Base-by-base conservation (phyloP, 2,113 vertebrate species). In the Gracilinanus agilis region DNA sequence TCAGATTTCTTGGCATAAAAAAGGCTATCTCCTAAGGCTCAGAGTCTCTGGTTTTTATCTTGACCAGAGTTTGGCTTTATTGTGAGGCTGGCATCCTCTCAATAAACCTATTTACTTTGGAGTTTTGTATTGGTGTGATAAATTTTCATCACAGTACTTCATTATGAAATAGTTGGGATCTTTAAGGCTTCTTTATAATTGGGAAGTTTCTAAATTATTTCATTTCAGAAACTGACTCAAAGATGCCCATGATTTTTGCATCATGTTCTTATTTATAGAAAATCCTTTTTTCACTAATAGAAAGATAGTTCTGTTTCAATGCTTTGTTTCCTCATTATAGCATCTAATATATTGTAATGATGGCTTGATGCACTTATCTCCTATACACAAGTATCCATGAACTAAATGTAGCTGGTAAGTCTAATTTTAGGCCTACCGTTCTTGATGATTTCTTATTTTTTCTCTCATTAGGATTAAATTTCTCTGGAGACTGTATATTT, bases 141-240 rank as follows among this genome's bases (percentile, higher is more conserved):
- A 49, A 49, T 49, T 49, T 49, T 49, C 49, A 49, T 5, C 49
- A 49, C 49, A 49, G 95, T 90, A 93, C 89, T 90, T 83, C 95
- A 25, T 21, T 94, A 44, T 96, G 56, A 93, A 88, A 12, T 75
- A 49, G 44, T 67, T 23, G 7, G 2, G 3, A 88, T 96, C n/a
- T 91, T 93, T 95, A 89, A 53, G 90, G n/a, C 83, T 95, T 97
- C 10, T 96, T 44, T 94, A 94, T 94, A 89, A 58, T 92, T 93
- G 49, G 3, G 7, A 92, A 7, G 11, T 93, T 94, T 58, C 94
- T 56, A 58, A 58, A 9, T 90, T 89, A 94, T 92, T 92, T 91
- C n/a, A 40, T 83, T 83, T 83, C 3, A 10, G 67, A 40, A 93
- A 94, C 53, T 94, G 91, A 94, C 88, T 49, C 8, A 94, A 9